Percentiles rank a stretch among this genome's conserved stretches.
phyloP scores from a whole-genome alignment of 2,797 vertebrate genomes.

The Helicolenus hilgendorfi region DNA sequence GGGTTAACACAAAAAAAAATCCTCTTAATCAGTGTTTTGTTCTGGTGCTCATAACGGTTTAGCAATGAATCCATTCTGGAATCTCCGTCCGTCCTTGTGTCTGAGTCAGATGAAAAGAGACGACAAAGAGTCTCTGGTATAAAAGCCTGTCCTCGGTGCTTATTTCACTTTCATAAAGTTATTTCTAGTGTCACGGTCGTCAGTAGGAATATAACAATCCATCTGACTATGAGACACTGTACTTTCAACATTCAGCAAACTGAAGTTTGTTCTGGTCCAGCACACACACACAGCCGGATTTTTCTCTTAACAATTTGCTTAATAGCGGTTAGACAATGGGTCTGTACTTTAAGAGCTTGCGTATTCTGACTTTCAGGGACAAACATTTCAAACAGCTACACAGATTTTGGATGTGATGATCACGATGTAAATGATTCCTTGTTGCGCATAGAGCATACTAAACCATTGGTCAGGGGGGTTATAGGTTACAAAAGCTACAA shows the following conservation, averaged over 20 bases:
- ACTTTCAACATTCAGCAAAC: background rate
- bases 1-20: no score
- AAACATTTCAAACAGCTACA: background rate
- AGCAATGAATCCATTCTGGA: background rate
- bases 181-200: background rate
- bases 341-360: background rate
- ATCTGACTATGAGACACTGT: background rate
- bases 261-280: background rate
- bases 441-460: no score
- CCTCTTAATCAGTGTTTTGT: background rate
- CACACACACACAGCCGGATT: background rate
- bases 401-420: no score
- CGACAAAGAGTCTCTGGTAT: background rate
- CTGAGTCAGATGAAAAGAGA: background rate
- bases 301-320: background rate
- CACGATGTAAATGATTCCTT: no score
- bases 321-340: background rate
- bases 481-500: no score
- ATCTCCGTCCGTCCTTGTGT: background rate
- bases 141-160: background rate
- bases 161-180: background rate
- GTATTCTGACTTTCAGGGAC: background rate
- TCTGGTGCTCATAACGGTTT: background rate
- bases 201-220: background rate
- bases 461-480: no score